phyloP scores from a whole-genome alignment of 2,888 invertebrate species.

The Tuberolachnus salignus region DNA sequence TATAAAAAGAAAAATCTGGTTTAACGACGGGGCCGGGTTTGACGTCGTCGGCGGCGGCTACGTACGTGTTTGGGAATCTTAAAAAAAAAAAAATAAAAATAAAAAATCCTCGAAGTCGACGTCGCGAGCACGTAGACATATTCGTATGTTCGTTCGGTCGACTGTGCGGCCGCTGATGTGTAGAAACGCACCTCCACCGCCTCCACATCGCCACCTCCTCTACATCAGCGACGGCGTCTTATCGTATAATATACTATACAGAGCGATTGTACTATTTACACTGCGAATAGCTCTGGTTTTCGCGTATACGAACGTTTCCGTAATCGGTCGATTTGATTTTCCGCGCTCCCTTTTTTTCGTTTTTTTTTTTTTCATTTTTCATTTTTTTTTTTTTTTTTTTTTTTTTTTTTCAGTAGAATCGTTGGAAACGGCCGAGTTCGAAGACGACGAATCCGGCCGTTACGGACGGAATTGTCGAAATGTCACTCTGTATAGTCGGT shows the following conservation, averaged over 20 bases:
- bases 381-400: too few species aligned
- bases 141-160: neutral
- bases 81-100: neutral
- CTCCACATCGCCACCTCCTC: neutral
- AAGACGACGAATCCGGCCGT: too few species aligned
- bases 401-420: too few species aligned
- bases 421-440: too few species aligned
- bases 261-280: neutral
- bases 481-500: too few species aligned
- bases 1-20: too few species aligned
- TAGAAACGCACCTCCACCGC: neutral
- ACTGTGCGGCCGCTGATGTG: neutral
- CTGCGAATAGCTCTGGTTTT: too few species aligned
- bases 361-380: too few species aligned
- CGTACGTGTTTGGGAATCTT: conserved; percentile 7
- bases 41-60: neutral
- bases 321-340: too few species aligned
- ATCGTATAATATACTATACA: neutral
- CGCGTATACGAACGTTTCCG: too few species aligned
- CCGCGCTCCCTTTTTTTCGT: too few species aligned
- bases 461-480: too few species aligned
- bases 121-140: neutral
- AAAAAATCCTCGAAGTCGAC: neutral
- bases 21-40: neutral
- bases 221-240: neutral